Evolutionary conservation across 2,888 invertebrate species (phyloP).

Genomic region (Brachyptera putata): DNA sequence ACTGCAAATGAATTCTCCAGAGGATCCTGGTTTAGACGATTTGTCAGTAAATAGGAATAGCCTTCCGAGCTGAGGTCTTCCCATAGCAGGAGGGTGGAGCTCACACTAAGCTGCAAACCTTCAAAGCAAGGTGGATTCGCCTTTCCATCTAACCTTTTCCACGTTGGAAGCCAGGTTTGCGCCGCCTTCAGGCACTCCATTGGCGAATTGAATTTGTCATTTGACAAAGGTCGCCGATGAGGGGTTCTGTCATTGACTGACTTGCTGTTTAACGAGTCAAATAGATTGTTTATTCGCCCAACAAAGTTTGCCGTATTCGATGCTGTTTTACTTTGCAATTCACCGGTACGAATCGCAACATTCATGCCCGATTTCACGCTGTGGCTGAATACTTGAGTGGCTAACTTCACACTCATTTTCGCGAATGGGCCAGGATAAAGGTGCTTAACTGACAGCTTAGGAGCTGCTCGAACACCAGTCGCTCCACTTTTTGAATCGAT

Average conservation of each 20-base stretch:
- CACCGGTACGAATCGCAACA: constrained; percentile 30
- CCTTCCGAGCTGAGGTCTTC: constrained; percentile 30
- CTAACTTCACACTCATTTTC: constrained; percentile 35
- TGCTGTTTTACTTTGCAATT: constrained; percentile 25
- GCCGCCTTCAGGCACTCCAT: not conserved
- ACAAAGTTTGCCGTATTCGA: constrained; percentile 35
- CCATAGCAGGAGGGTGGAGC: constrained; percentile 34
- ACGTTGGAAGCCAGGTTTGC: not conserved
- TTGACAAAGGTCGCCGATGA: constrained; percentile 28
- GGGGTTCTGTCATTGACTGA: constrained; percentile 27
- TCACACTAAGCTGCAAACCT: constrained; percentile 35
- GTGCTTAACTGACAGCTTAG: constrained; percentile 35
- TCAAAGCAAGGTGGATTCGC: constrained; percentile 35
- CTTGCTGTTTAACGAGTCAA: constrained; percentile 35
- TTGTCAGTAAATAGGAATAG: constrained; percentile 31
- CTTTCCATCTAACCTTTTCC: not conserved
- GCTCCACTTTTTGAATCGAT: constrained; percentile 29
- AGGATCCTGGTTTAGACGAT: constrained; percentile 35
- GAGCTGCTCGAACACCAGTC: constrained; percentile 30
- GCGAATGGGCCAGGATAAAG: constrained; percentile 35
- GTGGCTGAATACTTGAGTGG: constrained; percentile 36
- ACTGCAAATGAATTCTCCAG: constrained; percentile 36
- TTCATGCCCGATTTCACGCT: constrained; percentile 33
- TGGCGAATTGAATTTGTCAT: constrained; percentile 27
- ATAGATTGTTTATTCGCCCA: constrained; percentile 34